Percentiles rank a stretch among this genome's conserved stretches.
These are phyloP conservation scores for Pterocles burchelli DNA, from an alignment of 2,113 vertebrate species.

Conservation along the genomic window DNA sequence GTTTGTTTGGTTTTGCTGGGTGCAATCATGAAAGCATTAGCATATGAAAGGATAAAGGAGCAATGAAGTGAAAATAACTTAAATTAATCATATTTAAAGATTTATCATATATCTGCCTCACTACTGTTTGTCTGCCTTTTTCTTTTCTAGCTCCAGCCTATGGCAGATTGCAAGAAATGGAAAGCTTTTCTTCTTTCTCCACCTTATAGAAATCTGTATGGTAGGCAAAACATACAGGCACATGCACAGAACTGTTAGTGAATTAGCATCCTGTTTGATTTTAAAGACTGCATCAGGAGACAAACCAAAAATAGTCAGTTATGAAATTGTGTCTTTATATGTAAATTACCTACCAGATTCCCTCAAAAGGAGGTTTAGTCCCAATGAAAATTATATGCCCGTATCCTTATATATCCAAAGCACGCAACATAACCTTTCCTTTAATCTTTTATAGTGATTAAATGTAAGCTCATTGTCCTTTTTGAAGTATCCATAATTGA, in stretches of 20 bases:
- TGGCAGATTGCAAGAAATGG: neutral
- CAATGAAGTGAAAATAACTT: neutral
- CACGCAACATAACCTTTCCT: neutral
- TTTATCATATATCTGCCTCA: neutral
- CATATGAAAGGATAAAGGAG: neutral
- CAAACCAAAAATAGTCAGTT: neutral
- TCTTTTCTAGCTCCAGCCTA: neutral
- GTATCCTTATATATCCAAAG: neutral
- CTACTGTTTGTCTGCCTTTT: neutral
- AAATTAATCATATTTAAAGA: neutral
- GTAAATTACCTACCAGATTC: neutral
- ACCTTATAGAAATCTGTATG: neutral
- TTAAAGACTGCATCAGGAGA: neutral
- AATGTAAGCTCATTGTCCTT: neutral
- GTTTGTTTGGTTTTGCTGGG: neutral
- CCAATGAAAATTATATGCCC: neutral
- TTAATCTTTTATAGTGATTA: neutral
- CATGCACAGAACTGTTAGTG: neutral
- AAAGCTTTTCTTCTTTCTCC: neutral
- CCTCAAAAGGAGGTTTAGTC: neutral
- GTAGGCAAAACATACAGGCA: neutral
- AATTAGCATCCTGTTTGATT: neutral
- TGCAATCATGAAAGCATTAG: neutral
- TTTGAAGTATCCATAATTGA: constrained; percentile 52
- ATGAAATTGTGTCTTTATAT: neutral